Evolutionary conservation across 2,797 vertebrate species (phyloP), one percentile per base, ranked within the genome.

Genomic region (Rhyacichthys aspro): DNA sequence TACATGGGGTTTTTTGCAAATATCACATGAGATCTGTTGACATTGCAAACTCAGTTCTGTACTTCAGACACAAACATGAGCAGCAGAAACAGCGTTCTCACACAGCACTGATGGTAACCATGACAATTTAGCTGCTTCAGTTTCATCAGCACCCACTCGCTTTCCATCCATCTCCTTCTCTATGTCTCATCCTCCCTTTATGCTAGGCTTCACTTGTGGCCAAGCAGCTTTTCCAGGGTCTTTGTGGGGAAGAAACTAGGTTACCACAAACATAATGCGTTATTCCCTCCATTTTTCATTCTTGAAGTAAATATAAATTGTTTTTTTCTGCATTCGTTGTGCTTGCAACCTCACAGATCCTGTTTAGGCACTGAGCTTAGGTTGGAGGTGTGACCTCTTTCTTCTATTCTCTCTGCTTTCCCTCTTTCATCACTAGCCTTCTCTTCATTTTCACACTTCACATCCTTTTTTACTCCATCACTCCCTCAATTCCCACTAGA

Each of bases 61-160:
- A 59, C 61, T 76, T 73, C 59, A 56, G 53, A 63, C 55, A 44
- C 61, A 59, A 53, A 44, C 55, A 65, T 47, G 50, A 43, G 15
- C 58, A 47, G 11, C 50, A 48, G n/a, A 62, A 34, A 56, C 43
- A 36, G 66, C 46, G 62, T 65, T 67, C 39, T 62, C 65, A 67
- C 73, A 79, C 61, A 60, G 49, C 57, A 37, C 59, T 15, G 28
- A 64, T 79, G 81, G 88, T 90, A 88, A 90, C 86, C 86, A 90
- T 90, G 88, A 86, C 88, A 72, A 89, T 88, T 75, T 66, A 79
- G 76, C 84, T 77, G 79, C 82, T 84, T 76, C 75, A 78, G 77
- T 82, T 79, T 83, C 76, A 82, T 71, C 82, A 76, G 83, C 86
- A 88, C 89, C 85, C 86, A 88, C 89, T 83, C 83, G 78, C 78